Percentiles rank a stretch among this genome's conserved stretches.
Evolutionary conservation across 2,113 vertebrate genomes (phyloP).

Genomic region (Proteles cristata): DNA sequence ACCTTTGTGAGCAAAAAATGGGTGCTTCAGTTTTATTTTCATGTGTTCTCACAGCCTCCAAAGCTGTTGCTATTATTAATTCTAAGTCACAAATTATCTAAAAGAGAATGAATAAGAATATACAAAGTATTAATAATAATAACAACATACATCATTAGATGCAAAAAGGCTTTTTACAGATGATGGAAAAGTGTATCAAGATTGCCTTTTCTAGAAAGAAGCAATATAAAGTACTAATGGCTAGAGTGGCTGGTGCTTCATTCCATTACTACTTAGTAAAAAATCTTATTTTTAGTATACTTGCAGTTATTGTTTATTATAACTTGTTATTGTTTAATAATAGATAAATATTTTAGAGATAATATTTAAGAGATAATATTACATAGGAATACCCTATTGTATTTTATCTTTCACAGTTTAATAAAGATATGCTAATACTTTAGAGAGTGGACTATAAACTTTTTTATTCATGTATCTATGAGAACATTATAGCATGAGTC

Average conservation of each 20-base stretch:
- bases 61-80: not conserved
- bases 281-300: not conserved
- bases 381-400: not conserved
- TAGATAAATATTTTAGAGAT: not conserved
- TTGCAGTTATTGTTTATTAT: not conserved
- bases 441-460: not conserved
- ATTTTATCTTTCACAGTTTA: conserved; percentile 11
- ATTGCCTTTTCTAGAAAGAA: not conserved
- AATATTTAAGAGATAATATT: not conserved
- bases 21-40: not conserved
- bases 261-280: not conserved
- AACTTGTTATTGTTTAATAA: not conserved
- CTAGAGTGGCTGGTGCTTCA: not conserved
- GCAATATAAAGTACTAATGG: not conserved
- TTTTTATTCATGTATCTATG: not conserved
- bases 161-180: not conserved
- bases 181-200: not conserved
- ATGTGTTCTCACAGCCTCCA: conserved; percentile 6
- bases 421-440: not conserved
- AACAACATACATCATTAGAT: not conserved
- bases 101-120: not conserved
- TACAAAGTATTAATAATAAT: not conserved
- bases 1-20: not conserved
- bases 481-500: not conserved
- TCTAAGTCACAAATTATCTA: not conserved